Percentiles rank a stretch among this genome's conserved stretches.
Evolutionary conservation across 2,797 vertebrate genomes (phyloP).

Genomic region (Setipinna tenuifilis): DNA sequence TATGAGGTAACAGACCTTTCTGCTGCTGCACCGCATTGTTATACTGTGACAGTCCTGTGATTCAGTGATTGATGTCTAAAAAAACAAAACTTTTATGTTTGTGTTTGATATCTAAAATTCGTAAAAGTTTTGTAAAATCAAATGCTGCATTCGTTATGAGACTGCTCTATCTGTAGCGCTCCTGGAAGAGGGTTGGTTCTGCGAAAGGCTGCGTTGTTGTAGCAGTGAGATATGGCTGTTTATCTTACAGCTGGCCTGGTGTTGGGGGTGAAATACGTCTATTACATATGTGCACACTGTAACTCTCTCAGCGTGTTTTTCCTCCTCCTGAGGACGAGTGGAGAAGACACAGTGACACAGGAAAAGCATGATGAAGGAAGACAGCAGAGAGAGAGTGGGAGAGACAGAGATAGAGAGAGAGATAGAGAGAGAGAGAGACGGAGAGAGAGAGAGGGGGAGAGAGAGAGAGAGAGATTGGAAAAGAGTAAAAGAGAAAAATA

Average conservation of each 20-base stretch:
- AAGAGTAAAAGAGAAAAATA: too few species aligned
- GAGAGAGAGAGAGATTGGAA: constrained; percentile 8
- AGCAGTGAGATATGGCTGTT: neutral
- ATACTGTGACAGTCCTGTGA: too few species aligned
- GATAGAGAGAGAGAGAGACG: neutral
- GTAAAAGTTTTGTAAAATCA: neutral
- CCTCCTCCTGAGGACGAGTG: neutral
- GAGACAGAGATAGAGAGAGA: too few species aligned
- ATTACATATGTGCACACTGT: neutral
- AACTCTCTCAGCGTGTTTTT: neutral
- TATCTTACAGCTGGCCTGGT: neutral
- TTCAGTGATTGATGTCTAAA: too few species aligned
- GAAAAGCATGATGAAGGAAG: constrained; percentile 30
- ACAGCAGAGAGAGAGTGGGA: neutral
- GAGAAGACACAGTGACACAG: neutral
- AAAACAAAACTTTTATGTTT: neutral
- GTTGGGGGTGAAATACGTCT: neutral
- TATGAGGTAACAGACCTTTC: too few species aligned
- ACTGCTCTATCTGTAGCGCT: neutral
- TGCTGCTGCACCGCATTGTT: too few species aligned
- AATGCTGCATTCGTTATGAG: neutral
- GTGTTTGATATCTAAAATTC: too few species aligned
- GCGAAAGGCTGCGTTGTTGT: neutral
- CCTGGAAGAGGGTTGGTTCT: neutral
- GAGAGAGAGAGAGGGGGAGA: neutral